Conservation (phyloP, 2,888 invertebrate species). For the Bursaphelenchus okinawaensis region DNA sequence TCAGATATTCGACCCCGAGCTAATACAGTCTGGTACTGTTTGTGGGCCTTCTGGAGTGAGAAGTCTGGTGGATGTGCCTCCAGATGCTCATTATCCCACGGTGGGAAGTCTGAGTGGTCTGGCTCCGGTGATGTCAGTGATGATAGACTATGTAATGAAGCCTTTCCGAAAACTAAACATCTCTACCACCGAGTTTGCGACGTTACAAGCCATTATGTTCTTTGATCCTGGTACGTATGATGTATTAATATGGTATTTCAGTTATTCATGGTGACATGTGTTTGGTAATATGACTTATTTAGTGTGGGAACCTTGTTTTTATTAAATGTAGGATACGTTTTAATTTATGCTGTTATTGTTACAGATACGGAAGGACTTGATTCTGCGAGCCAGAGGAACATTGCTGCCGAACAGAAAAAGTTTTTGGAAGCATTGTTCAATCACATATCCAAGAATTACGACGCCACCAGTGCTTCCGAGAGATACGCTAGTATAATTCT, state of each 20-base stretch:
- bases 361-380: conserved; percentile 54
- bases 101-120: conserved; percentile 39
- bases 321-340: no score
- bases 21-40: conserved; percentile 24
- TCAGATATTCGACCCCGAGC: conserved; percentile 31
- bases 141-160: conserved; percentile 56
- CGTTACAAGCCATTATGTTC: conserved; percentile 56
- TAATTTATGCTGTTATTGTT: no score
- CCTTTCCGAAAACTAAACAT: conserved; percentile 53
- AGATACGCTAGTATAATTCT: conserved; percentile 50
- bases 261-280: neutral
- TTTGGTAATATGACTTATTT: neutral
- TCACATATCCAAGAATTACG: conserved; percentile 33
- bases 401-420: conserved; percentile 55
- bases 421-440: conserved; percentile 42
- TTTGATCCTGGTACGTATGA: conserved; percentile 56
- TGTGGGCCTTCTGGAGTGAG: conserved; percentile 35
- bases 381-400: conserved; percentile 54
- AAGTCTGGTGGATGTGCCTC: conserved; percentile 35
- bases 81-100: conserved; percentile 31
- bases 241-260: conserved; percentile 2
- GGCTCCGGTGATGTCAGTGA: conserved; percentile 52
- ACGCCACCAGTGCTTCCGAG: conserved; percentile 34
- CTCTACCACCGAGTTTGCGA: conserved; percentile 55
- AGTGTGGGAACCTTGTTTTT: no score